Base-by-base conservation (phyloP, 2,113 vertebrate species). In the Neogale vison region DNA sequence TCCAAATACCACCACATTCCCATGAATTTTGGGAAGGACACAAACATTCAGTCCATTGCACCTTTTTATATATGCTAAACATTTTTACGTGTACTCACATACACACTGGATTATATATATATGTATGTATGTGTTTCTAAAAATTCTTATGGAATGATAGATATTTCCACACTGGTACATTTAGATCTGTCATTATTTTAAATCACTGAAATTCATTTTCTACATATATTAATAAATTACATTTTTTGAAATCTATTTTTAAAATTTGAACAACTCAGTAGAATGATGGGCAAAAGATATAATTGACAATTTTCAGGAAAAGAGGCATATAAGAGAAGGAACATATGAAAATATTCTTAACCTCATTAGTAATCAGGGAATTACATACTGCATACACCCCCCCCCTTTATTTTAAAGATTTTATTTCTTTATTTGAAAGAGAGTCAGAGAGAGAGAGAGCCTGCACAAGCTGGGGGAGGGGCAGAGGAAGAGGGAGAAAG, bases 151-250 rank as follows among this genome's bases (percentile, higher is more conserved):
- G 67, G 34, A 36, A 69, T 10, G 7, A 15, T 59, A 9, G 12
- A 3, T 42, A 31, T 88, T 79, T n/a, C 20, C 24, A 4, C 67
- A 36, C 79, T 74, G 83, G 29, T 90, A 74, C 4, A 29, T 65
- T 93, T 79, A 50, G 52, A 67, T 76, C 39, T 88, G 24, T 69
- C 63, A 84, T 93, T 93, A 87, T 91, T 82, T 94, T 91, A 81
- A 57, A 52, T 65, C 83, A 61, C 18, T 77, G 15, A 96, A 93
- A 57, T 92, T 85, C n/a, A 89, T 47, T 95, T 85, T 36, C 26
- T 82, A 50, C 14, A 59, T 69, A 5, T 95, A 8, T 85, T 97
- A 76, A 45, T 80, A 80, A 59, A 57, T 29, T 67, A 34, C 7
- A 74, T 91, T 76, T 92, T 84, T 36, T 80, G 24, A 96, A 82